phyloP scores from a whole-genome alignment of 2,888 invertebrate species.

The Phyllotreta striolata region DNA sequence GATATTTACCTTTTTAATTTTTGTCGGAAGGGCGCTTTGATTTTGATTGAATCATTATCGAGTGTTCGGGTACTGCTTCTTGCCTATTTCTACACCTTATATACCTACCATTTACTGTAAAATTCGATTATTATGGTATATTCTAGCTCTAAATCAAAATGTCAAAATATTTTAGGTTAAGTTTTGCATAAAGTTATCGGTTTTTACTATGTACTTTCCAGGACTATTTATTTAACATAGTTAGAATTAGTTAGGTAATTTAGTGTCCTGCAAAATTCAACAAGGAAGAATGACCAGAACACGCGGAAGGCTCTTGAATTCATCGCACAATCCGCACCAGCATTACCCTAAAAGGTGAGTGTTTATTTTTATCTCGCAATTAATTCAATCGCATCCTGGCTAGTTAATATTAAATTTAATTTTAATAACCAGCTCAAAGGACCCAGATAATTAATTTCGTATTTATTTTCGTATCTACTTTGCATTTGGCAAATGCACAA shows the following conservation, averaged over 20 bases:
- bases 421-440: slow-evolving; percentile 23
- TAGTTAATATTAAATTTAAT: slow-evolving; percentile 17
- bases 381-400: slow-evolving; percentile 2
- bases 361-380: slow-evolving; percentile 11
- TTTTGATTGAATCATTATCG: slow-evolving; percentile 13
- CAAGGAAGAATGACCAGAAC: slow-evolving; percentile 8
- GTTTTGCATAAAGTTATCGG: slow-evolving; percentile 17
- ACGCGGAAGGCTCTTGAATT: slow-evolving; percentile 25
- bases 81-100: slow-evolving; percentile 30
- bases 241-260: slow-evolving; percentile 10
- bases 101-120: background rate
- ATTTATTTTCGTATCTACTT: slow-evolving; percentile 29
- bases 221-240: background rate
- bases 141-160: slow-evolving; percentile 20
- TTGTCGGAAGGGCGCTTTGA: slow-evolving; percentile 20
- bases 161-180: slow-evolving; percentile 35
- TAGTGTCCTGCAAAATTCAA: background rate
- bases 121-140: slow-evolving; percentile 26
- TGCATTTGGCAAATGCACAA: slow-evolving; percentile 32
- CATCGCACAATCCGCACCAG: background rate
- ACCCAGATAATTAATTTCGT: slow-evolving; percentile 26
- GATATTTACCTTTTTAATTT: slow-evolving; percentile 42
- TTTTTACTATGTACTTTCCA: slow-evolving; percentile 13
- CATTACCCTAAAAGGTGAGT: slow-evolving; percentile 17
- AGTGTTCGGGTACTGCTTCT: slow-evolving; percentile 27